phyloP scores from a whole-genome alignment of 2,888 invertebrate genomes.

The Silvanus unidentatus region DNA sequence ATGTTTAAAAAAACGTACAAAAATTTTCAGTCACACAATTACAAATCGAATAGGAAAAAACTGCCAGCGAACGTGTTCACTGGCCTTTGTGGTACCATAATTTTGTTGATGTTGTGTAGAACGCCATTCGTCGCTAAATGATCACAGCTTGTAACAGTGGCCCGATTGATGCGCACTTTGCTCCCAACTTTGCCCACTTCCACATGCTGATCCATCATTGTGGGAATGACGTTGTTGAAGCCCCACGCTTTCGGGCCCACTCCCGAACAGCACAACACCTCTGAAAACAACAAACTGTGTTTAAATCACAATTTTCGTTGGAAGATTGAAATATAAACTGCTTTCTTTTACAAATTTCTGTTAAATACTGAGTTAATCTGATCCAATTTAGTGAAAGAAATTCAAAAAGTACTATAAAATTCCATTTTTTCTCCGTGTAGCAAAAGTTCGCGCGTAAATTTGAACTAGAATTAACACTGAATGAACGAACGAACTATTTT shows the following conservation, averaged over 20 bases:
- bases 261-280: slow-evolving; percentile 44
- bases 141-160: slow-evolving; percentile 46
- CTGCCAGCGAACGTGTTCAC: slow-evolving; percentile 34
- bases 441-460: too few species aligned
- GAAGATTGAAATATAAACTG: too few species aligned
- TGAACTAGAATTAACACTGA: too few species aligned
- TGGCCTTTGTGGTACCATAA: slow-evolving; percentile 45
- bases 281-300: slow-evolving; percentile 36
- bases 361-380: too few species aligned
- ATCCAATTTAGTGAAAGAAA: too few species aligned
- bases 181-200: slow-evolving; percentile 37
- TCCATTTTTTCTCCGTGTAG: too few species aligned
- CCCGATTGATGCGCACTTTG: slow-evolving; percentile 39
- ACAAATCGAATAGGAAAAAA: slow-evolving; percentile 41
- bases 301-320: too few species aligned
- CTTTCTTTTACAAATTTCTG: too few species aligned
- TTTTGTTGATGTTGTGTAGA: slow-evolving; percentile 52
- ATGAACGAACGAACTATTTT: too few species aligned
- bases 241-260: slow-evolving; percentile 43
- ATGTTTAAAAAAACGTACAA: neutral
- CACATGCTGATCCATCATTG: slow-evolving; percentile 37
- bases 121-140: slow-evolving; percentile 54
- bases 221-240: slow-evolving; percentile 40
- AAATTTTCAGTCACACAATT: slow-evolving; percentile 13
- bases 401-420: too few species aligned